A percentile compares a stretch with the other conserved stretches of the same genome.
Evolutionary conservation across 2,888 invertebrate species (phyloP).

Genomic region (Ennomos erosarius): DNA sequence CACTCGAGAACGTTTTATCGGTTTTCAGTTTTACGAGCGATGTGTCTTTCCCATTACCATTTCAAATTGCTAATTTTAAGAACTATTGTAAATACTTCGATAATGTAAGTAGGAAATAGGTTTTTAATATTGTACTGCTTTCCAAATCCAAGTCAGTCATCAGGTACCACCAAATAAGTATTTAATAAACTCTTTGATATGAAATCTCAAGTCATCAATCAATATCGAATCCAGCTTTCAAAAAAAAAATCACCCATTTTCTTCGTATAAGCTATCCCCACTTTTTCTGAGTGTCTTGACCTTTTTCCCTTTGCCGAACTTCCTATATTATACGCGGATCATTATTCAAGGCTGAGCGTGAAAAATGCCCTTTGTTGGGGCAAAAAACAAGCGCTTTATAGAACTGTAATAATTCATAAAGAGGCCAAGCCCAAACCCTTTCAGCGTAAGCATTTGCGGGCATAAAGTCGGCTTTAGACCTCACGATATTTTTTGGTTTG

Average conservation of each 20-base stretch:
- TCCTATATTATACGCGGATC: slow-evolving; percentile 17
- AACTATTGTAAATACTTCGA: too few relatives aligned
- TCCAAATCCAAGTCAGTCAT: too few relatives aligned
- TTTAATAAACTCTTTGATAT: too few relatives aligned
- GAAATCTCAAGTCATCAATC: too few relatives aligned
- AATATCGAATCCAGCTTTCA: too few relatives aligned
- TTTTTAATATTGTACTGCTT: too few relatives aligned
- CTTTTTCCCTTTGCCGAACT: slow-evolving; percentile 15
- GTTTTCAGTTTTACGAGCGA: too few relatives aligned
- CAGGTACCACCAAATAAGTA: too few relatives aligned
- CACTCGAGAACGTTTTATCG: too few relatives aligned
- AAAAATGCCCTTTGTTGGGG: slow-evolving; percentile 24
- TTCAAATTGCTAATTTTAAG: too few relatives aligned
- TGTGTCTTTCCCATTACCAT: too few relatives aligned
- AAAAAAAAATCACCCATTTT: slow-evolving; percentile 4
- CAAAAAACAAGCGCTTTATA: slow-evolving; percentile 24
- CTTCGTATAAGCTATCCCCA: slow-evolving; percentile 8
- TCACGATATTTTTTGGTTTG: slow-evolving; percentile 5
- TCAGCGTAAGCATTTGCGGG: slow-evolving; percentile 23
- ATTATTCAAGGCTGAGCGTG: slow-evolving; percentile 23
- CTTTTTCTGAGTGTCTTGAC: slow-evolving; percentile 24
- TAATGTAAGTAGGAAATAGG: too few relatives aligned
- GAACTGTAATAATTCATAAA: slow-evolving; percentile 37
- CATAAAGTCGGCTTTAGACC: slow-evolving; percentile 4
- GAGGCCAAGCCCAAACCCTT: slow-evolving; percentile 28